Conservation (phyloP, 2,888 invertebrate genomes). For the Apamea anceps region DNA sequence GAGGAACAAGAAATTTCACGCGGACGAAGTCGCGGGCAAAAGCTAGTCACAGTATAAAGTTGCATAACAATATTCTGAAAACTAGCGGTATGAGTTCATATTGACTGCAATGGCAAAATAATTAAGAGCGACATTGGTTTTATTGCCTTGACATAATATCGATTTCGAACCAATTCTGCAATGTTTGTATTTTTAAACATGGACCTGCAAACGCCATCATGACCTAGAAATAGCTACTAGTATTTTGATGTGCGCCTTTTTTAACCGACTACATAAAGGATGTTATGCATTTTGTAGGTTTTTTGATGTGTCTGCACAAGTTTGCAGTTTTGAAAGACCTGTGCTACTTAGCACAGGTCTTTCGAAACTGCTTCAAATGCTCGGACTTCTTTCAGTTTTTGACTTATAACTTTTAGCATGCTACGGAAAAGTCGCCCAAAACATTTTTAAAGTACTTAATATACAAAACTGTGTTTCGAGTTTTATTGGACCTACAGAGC, state of each 20-base stretch:
- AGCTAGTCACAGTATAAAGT: background rate
- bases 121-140: slow-evolving; percentile 49
- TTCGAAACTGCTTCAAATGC: no score
- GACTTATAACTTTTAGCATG: no score
- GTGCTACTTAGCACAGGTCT: no score
- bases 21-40: background rate
- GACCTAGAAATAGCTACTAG: background rate
- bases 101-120: slow-evolving; percentile 44
- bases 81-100: background rate
- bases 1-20: background rate
- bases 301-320: no score
- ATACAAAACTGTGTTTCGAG: no score
- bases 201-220: background rate
- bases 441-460: no score
- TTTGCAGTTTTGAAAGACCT: no score
- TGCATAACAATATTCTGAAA: background rate
- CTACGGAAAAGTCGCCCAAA: no score
- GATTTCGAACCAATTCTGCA: slow-evolving; percentile 35
- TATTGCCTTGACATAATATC: slow-evolving; percentile 44
- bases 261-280: background rate
- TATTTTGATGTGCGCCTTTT: slow-evolving; percentile 3
- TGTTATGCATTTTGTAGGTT: no score
- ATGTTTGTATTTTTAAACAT: slow-evolving; percentile 37
- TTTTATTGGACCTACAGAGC: no score
- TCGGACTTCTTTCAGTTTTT: no score